These are phyloP conservation scores for Nixonia krombeini DNA, from an alignment of 1,140 invertebrate genomes.

Conservation along the genomic window DNA sequence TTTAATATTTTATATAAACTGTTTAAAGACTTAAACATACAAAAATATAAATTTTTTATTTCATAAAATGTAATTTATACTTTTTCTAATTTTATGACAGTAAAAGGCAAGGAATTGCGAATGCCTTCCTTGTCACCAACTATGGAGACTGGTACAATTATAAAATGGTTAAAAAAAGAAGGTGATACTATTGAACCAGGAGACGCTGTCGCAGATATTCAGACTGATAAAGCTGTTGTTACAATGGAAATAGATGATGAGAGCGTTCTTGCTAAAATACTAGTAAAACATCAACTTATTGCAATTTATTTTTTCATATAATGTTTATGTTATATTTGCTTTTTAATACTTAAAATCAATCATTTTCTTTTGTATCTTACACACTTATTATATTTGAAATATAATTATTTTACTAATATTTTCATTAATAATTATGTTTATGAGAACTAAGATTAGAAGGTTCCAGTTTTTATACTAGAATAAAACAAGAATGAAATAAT, in stretches of 20 bases:
- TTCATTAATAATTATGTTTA: no score
- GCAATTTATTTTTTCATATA: not conserved
- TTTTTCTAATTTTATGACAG: slow-evolving; percentile 48
- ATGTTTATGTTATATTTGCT: no score
- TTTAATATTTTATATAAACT: no score
- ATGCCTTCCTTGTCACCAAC: slow-evolving; percentile 97
- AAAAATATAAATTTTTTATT: not conserved
- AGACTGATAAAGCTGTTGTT: slow-evolving; percentile 99
- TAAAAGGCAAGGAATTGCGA: slow-evolving; percentile 61
- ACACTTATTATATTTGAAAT: no score
- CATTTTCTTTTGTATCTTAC: no score
- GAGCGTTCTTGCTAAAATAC: slow-evolving; percentile 95
- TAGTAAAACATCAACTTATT: slow-evolving; percentile 54
- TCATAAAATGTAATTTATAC: not conserved
- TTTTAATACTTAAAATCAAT: no score
- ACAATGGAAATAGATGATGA: slow-evolving; percentile 99
- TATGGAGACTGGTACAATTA: slow-evolving; percentile 97
- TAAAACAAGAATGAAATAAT: no score
- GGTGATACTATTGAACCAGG: slow-evolving; percentile 81
- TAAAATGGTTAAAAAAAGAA: slow-evolving; percentile 99
- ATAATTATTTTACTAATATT: no score
- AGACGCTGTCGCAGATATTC: slow-evolving; percentile 98
- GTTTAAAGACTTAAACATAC: no score
- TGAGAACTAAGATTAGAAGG: no score
- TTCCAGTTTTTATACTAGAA: no score